Percentiles rank a stretch among this genome's conserved stretches.
Evolutionary conservation across 2,797 vertebrate species (phyloP).

Genomic region (Pteropus rufus): DNA sequence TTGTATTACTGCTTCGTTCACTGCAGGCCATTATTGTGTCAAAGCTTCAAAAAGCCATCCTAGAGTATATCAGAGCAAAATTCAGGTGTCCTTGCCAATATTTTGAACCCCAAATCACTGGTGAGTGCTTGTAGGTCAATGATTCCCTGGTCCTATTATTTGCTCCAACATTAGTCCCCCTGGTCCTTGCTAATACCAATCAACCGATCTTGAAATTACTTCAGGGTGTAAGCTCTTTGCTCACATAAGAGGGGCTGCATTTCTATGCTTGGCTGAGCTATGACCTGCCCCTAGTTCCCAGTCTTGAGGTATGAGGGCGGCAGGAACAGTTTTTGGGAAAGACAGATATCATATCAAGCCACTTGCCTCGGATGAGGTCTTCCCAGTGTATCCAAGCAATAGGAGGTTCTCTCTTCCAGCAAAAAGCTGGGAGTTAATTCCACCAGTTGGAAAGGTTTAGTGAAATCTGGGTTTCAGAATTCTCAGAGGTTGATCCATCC

Average conservation of each 20-base stretch:
- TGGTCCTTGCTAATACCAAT: neutral
- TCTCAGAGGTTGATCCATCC: neutral
- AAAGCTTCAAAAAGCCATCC: neutral
- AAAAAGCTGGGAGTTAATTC: neutral
- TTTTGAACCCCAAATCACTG: conserved; percentile 12
- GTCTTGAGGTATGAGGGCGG: neutral
- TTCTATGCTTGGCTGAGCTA: neutral
- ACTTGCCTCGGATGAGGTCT: neutral
- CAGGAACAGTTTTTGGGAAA: neutral
- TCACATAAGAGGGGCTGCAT: neutral
- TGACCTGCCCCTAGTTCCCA: neutral
- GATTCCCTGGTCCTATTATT: neutral
- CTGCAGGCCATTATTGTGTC: neutral
- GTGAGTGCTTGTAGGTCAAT: neutral
- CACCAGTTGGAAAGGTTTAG: neutral
- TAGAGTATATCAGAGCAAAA: neutral
- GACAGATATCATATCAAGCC: neutral
- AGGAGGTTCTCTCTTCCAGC: neutral
- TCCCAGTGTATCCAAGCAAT: neutral
- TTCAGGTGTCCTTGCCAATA: neutral
- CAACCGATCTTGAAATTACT: neutral
- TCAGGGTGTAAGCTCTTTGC: neutral
- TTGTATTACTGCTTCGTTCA: neutral
- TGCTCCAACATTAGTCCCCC: neutral
- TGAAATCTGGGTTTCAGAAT: neutral